A percentile compares a stretch with the other conserved stretches of the same genome.
phyloP scores from a whole-genome alignment of 2,113 vertebrate genomes.

The Lepus europaeus region DNA sequence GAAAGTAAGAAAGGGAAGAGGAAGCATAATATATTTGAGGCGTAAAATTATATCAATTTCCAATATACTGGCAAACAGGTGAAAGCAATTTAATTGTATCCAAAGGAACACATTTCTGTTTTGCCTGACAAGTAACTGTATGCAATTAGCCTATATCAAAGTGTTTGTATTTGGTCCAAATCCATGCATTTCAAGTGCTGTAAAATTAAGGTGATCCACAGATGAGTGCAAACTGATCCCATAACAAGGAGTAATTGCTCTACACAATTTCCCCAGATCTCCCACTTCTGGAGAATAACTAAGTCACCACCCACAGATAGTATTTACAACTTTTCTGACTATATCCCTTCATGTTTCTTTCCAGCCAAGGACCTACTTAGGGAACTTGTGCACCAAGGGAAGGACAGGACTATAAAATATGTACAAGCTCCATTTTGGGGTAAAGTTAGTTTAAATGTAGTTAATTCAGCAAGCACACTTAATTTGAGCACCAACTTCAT shows the following conservation, averaged over 20 bases:
- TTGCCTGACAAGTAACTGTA: background rate
- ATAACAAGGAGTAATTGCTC: slow-evolving; percentile 29
- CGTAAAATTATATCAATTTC: background rate
- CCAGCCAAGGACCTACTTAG: background rate
- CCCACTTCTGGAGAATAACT: background rate
- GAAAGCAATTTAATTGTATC: background rate
- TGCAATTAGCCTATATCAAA: background rate
- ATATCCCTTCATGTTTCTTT: background rate
- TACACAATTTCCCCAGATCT: slow-evolving; percentile 20
- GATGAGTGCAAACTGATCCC: slow-evolving; percentile 44
- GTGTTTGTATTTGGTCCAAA: background rate
- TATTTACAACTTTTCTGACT: background rate
- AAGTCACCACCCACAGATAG: background rate
- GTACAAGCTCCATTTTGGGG: background rate
- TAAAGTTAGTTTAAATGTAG: background rate
- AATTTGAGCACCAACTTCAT: background rate
- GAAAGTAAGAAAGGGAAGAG: background rate
- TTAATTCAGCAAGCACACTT: background rate
- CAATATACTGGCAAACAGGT: background rate
- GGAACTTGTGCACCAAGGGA: background rate
- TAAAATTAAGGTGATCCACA: slow-evolving; percentile 3
- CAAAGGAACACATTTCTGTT: background rate
- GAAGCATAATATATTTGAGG: background rate
- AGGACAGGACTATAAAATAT: too few relatives aligned
- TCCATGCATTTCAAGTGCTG: background rate